Base-by-base conservation (phyloP, 2,797 vertebrate species). In the Darevskia mixta region DNA sequence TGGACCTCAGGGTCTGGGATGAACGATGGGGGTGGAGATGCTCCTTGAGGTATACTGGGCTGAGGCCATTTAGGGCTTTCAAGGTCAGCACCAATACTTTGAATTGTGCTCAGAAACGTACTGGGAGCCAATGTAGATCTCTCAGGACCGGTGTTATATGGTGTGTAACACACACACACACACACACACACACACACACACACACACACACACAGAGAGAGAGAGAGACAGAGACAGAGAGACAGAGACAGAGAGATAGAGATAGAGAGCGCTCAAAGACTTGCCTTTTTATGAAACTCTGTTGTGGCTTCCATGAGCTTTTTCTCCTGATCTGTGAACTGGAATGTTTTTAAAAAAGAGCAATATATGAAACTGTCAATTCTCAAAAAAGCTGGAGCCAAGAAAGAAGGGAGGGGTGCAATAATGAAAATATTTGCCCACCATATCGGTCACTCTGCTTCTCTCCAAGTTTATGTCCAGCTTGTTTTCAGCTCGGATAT, bases 301-400 rank as follows among this genome's bases (percentile, higher is more conserved):
- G 98, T 98, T 25, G 95, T 97, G 32, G 98, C 96, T 95, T 99
- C 98, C 98, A 99, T 98, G 88, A 99, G 95, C 93, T 98, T 98
- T 95, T 96, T 98, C 94, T 99, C 98, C 92, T 99, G 98, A 66
- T 99, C 99, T 92, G 98, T 98, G 87, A 99, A 99, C 98, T 99
- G 78, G 32, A 95, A 86, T 89, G 82, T 18, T 93, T 55, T 88
- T 85, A n/a, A 38, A 83, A 85, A 29, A 1, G 45, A 49, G 17
- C 15, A 23, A 64, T 64, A 1, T 72, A 85, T 86, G 4, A 92
- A 81, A 55, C 90, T 64, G 86, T 71, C 85, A 80, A 0, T 6
- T 45, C 11, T 43, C 6, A 89, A 17, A 79, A 91, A 92, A 92
- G 67, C 2, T 81, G 0, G 38, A 73, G 73, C 27, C 25, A 78